Evolutionary conservation across 1,140 invertebrate genomes (phyloP), one percentile per base, ranked within the genome.

Genomic region (Aphidius gifuensis): DNA sequence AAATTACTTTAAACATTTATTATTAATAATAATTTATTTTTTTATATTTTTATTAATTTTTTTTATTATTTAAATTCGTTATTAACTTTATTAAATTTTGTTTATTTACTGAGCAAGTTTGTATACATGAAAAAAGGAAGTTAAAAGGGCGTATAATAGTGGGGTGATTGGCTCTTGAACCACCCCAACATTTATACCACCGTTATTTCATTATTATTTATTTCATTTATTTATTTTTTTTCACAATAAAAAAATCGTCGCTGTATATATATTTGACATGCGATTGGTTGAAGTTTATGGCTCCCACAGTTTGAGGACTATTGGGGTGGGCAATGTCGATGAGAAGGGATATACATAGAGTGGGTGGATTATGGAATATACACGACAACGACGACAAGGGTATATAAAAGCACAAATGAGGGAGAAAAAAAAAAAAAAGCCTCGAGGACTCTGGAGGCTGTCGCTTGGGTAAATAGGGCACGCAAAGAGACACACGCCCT

Each of bases 401-500:
- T 21, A 16, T 9, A 65, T 45, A 43, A 40, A 21, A 65, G 59
- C 9, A 38, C 53, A 67, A 67, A 45, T 48, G 69, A 65, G 11
- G 32, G 48, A 57, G 42, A 64, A 42, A 47, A 38, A 66, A 39
- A 66, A 21, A 45, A 50, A 58, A 62, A 60, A 59, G 54, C 9
- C 49, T 21, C 54, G 55, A 59, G 60, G 43, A 61, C 61, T 50
- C 50, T 62, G 47, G 54, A 69, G 66, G 67, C 66, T 74, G 71
- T 71, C 70, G 72, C 70, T 58, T 75, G 70, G 64, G 72, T 74
- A 78, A 78, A 78, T 79, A 74, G 77, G 70, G 72, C 76, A 74
- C 71, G 69, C 71, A 64, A 74, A 71, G 73, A 74, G 74, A 77
- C 75, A 77, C 73, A 77, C 75, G 72, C 75, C 75, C 75, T 73